phyloP scores from a whole-genome alignment of 2,113 vertebrate species.

The Lucifuga dentata region DNA sequence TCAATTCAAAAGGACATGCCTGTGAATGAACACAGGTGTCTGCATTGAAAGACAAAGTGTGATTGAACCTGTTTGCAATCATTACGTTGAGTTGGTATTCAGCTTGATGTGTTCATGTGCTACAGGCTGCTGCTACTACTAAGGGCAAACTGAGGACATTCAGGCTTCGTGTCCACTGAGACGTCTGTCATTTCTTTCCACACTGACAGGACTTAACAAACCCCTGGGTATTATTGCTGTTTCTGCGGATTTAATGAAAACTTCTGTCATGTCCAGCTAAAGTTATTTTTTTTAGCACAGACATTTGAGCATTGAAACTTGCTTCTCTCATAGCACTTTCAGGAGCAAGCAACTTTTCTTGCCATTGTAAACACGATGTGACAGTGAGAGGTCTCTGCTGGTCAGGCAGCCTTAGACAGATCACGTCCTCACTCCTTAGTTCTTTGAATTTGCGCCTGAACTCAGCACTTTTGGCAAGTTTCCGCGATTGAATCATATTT shows the following conservation, averaged over 20 bases:
- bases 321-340: too few species aligned
- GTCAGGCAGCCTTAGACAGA: slow-evolving; percentile 16
- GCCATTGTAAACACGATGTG: slow-evolving; percentile 1
- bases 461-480: slow-evolving; percentile 56
- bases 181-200: too few species aligned
- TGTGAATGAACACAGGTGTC: not conserved
- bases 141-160: too few species aligned
- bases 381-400: not conserved
- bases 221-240: too few species aligned
- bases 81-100: not conserved
- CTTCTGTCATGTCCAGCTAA: too few species aligned
- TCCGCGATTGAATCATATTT: slow-evolving; percentile 72
- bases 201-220: too few species aligned
- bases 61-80: not conserved
- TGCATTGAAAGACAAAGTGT: not conserved
- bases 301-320: too few species aligned
- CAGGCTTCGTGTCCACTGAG: too few species aligned
- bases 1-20: not conserved
- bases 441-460: slow-evolving; percentile 38
- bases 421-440: slow-evolving; percentile 7
- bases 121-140: not conserved
- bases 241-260: not conserved
- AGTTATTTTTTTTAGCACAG: too few species aligned
- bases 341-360: not conserved
- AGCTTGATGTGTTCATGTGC: not conserved